These are phyloP conservation scores for Catocala sponsa DNA, from an alignment of 2,888 invertebrate genomes.

Conservation along the genomic window DNA sequence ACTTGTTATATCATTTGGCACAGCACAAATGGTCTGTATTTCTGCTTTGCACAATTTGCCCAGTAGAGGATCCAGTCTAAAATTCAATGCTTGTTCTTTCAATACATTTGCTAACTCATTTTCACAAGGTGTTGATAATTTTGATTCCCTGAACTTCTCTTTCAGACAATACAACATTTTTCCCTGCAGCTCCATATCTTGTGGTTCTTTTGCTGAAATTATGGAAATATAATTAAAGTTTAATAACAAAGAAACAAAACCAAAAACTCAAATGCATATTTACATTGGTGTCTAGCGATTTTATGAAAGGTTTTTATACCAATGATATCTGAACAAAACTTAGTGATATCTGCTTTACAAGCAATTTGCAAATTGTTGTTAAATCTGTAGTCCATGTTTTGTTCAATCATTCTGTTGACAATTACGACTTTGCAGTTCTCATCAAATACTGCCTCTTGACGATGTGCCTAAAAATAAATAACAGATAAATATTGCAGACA, in stretches of 20 bases:
- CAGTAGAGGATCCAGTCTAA: constrained; percentile 95
- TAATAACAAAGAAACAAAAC: constrained; percentile 13
- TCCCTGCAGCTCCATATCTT: constrained; percentile 93
- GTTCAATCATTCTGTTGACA: constrained; percentile 96
- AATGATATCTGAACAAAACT: constrained; percentile 83
- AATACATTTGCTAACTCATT: constrained; percentile 94
- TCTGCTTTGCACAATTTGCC: constrained; percentile 93
- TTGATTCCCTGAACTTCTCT: constrained; percentile 92
- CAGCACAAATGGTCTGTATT: constrained; percentile 90
- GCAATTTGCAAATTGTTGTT: constrained; percentile 94
- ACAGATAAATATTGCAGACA: background rate
- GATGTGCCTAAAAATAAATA: constrained; percentile 86
- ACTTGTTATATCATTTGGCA: constrained; percentile 78
- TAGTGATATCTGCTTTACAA: constrained; percentile 94
- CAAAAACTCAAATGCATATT: constrained; percentile 16
- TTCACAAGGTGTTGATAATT: constrained; percentile 92
- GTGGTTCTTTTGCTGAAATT: constrained; percentile 76
- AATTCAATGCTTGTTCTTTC: constrained; percentile 96
- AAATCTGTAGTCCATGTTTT: constrained; percentile 96
- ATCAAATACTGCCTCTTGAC: constrained; percentile 93
- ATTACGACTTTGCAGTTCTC: constrained; percentile 94
- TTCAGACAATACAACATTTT: constrained; percentile 95
- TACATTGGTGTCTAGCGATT: constrained; percentile 35
- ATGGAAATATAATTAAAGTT: constrained; percentile 20
- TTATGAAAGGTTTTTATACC: constrained; percentile 64